Conservation (phyloP, 2,797 vertebrate species). For the Notamacropus eugenii region DNA sequence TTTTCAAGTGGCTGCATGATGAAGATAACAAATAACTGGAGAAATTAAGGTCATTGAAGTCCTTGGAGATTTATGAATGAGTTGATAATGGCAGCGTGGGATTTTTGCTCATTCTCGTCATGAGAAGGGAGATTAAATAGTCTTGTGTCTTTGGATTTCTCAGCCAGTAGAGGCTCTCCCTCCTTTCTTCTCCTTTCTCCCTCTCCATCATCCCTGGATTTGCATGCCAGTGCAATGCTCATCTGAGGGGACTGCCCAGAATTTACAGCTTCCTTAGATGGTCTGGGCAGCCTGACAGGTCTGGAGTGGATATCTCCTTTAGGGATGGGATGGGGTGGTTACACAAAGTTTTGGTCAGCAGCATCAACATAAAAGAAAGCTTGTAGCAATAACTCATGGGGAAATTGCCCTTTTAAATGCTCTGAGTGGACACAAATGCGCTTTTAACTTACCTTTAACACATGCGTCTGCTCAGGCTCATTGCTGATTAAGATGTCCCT, state of each 20-base stretch:
- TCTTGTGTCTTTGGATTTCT: conserved; percentile 30
- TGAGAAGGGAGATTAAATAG: not conserved
- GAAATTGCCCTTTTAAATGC: not conserved
- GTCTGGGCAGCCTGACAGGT: not conserved
- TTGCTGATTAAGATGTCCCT: not conserved
- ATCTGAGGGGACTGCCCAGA: conserved; percentile 74
- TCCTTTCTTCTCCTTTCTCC: no score
- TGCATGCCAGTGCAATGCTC: conserved; percentile 5
- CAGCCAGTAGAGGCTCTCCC: not conserved
- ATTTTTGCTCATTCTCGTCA: conserved; percentile 48
- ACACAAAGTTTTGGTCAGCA: not conserved
- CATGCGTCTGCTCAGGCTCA: not conserved
- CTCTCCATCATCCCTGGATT: not conserved
- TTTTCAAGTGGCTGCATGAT: conserved; percentile 37
- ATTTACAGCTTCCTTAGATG: conserved; percentile 17
- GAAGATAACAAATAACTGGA: conserved; percentile 50
- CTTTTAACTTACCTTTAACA: not conserved
- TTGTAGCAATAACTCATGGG: not conserved
- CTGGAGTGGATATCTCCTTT: not conserved
- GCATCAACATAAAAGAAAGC: not conserved
- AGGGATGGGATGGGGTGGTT: not conserved
- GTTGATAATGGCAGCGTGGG: conserved; percentile 46
- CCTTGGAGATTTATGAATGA: conserved; percentile 54
- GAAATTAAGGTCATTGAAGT: conserved; percentile 58
- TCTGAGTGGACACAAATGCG: not conserved